Evolutionary conservation across 2,113 vertebrate genomes (phyloP), one percentile per base, ranked within the genome.

Genomic region (Dasypus novemcinctus): DNA sequence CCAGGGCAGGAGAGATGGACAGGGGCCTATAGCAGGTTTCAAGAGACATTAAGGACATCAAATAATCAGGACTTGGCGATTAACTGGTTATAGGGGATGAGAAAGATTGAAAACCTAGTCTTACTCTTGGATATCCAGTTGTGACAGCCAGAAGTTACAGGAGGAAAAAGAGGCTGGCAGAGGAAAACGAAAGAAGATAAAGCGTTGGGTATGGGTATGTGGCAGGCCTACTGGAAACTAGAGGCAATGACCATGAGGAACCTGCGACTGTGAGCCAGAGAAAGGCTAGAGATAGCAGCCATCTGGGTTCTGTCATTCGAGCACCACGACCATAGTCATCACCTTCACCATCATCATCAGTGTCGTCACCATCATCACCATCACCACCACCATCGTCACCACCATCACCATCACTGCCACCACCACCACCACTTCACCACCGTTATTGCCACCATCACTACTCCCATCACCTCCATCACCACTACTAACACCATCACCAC

Each of bases 401-500:
- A 7, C 5, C 54, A 57, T 33, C 6, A 72, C 1, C 12, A 49
- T 20, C 54, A 57, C 18, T 3, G 17, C 18, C 54, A 57, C 5
- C 54, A 5, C 17, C 54, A 57, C 33, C 6, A 72, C 1, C 12
- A 49, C 9, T n/a, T n/a, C 54, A 57, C 54, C 17, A 57, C 4
- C 49, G 7, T 57, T 20, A 13, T 33, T 17, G 18, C 17, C 31
- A 66, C 64, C 64, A 11, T 14, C 29, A 63, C 14, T 18, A 25
- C 20, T 23, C n/a, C 6, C 52, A 21, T 7, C 61, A 23, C 0
- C 27, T 54, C 13, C 6, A 14, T 15, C n/a, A 23, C 0, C 1
- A 54, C 9, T n/a, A 21, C 7, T 36, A 4, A 2, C 49, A 5
- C 6, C 71, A 21, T 3, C 46, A 18, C 3, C 63, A 13, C 8